Base-by-base conservation (phyloP, 2,113 vertebrate species). In the Eulemur rufifrons region DNA sequence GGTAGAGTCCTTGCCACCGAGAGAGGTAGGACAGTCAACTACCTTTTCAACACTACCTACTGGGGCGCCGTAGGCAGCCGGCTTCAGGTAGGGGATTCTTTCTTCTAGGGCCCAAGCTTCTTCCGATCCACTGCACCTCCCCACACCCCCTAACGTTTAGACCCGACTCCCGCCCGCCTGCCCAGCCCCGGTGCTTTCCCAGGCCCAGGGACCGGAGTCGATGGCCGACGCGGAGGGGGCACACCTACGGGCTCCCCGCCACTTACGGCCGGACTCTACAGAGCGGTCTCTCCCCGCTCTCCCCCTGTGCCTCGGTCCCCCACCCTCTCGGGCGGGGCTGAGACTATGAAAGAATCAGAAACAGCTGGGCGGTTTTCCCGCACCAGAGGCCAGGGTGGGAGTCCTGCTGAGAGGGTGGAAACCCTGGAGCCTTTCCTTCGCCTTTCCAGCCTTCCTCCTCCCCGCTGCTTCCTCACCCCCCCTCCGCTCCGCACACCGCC, bases 321-420 rank as follows among this genome's bases (percentile, higher is more conserved):
- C 80, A 76, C 84, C 88, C 94, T 78, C n/a, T 93, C 77, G 73
- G 96, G 97, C 93, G 93, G 95, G 95, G 93, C 94, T 84, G 82
- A 14, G 73, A 91, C 88, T 50, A 27, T 8, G 68, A 83, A 91
- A 93, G 97, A 97, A 98, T 97, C 97, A 96, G 93, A 98, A 98
- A 96, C 97, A 98, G 97, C 96, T 98, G 96, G 98, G 69, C 93
- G 29, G 95, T 52, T 92, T 95, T 91, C 91, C 91, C 86, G 34
- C 74, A 86, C 91, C 69, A 1, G 97, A 95, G 93, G 96, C 97
- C 95, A 17, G 95, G 86, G 94, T 93, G 88, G 97, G 95, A 90
- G 97, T 96, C 97, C 94, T 78, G 87, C 76, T 2, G 92, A 95
- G 86, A 92, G 78, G 64, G 34, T 50, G 82, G 95, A 77, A 87